Percentiles rank a stretch among this genome's conserved stretches.
phyloP scores from a whole-genome alignment of 2,113 vertebrate species.

The Setophaga coronata region DNA sequence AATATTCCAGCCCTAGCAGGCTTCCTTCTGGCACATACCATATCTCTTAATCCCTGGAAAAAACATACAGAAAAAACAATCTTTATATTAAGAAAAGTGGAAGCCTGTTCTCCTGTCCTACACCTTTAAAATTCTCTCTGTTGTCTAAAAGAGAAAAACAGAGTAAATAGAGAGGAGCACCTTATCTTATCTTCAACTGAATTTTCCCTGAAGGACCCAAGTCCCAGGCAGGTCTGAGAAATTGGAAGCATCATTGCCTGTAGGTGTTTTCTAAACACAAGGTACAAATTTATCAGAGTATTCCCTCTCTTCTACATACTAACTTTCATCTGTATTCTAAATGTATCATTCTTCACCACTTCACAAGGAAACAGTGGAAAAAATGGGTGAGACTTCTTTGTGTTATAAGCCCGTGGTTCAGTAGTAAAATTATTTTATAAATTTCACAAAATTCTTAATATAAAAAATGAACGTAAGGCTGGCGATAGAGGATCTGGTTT shows the following conservation, averaged over 20 bases:
- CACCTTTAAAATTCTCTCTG: constrained; percentile 38
- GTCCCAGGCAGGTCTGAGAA: constrained; percentile 14
- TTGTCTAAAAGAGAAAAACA: neutral
- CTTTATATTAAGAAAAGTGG: neutral
- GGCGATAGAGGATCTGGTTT: constrained; percentile 35
- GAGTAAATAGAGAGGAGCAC: neutral
- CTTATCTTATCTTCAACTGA: constrained; percentile 33
- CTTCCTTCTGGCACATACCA: neutral
- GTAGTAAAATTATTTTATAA: constrained; percentile 21
- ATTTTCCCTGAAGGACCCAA: constrained; percentile 22
- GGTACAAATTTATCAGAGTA: constrained; percentile 25
- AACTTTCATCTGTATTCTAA: constrained; percentile 47
- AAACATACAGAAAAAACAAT: neutral
- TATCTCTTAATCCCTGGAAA: neutral
- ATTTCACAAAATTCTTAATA: constrained; percentile 31
- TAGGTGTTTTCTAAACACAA: constrained; percentile 35
- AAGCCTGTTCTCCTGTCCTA: neutral
- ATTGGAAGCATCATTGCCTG: neutral
- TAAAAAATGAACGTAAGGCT: neutral
- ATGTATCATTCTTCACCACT: neutral
- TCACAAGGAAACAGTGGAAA: neutral
- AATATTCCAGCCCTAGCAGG: neutral
- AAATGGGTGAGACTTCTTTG: constrained; percentile 32
- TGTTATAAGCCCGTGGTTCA: neutral
- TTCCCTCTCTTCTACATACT: constrained; percentile 12